Percentiles rank a stretch among this genome's conserved stretches.
These are phyloP conservation scores for Heterocephalus glaber DNA, from an alignment of 2,113 vertebrate genomes.

Conservation along the genomic window DNA sequence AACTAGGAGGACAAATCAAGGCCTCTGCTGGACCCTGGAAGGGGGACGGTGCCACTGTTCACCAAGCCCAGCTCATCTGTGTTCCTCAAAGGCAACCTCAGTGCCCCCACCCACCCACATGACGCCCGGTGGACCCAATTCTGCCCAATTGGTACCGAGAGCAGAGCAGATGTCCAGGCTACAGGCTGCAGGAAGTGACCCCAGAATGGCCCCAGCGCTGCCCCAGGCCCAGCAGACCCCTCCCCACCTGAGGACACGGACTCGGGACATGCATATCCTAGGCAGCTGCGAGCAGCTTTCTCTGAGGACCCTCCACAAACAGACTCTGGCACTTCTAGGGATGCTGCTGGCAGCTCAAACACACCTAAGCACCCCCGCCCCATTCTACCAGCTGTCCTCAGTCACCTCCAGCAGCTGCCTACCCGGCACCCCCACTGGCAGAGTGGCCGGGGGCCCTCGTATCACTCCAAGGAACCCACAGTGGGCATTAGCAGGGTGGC, in stretches of 20 bases:
- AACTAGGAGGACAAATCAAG: background rate
- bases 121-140: background rate
- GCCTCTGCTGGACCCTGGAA: background rate
- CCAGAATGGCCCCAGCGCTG: background rate
- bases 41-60: background rate
- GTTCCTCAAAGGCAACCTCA: background rate
- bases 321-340: background rate
- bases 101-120: background rate
- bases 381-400: background rate
- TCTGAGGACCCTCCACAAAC: background rate
- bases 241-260: background rate
- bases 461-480: background rate
- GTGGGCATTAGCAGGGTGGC: rapidly evolving
- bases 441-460: background rate
- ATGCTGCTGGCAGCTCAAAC: background rate
- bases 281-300: background rate
- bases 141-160: background rate
- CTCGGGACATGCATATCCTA: background rate
- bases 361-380: background rate
- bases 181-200: background rate
- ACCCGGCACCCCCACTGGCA: too few relatives aligned
- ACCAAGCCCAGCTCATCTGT: background rate
- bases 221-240: background rate
- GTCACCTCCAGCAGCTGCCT: background rate
- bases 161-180: background rate